Percentiles rank a stretch among this genome's conserved stretches.
These are phyloP conservation scores for Falco columbarius DNA, from an alignment of 2,797 vertebrate species.

Conservation along the genomic window DNA sequence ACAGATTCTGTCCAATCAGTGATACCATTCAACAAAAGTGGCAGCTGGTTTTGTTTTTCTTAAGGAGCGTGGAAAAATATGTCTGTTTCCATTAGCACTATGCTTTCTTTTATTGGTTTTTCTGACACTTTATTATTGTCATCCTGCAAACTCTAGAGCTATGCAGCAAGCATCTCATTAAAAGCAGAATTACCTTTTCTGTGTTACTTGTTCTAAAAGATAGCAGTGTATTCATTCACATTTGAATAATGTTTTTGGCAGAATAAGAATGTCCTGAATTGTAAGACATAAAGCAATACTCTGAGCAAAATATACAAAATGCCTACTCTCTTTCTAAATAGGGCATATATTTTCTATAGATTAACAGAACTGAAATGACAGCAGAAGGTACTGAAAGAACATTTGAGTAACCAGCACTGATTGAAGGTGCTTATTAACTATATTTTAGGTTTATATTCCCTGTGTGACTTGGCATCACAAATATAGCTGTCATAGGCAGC, in stretches of 20 bases:
- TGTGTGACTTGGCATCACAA: neutral
- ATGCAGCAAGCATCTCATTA: neutral
- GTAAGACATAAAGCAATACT: neutral
- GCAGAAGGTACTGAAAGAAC: neutral
- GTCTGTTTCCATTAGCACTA: neutral
- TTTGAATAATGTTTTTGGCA: neutral
- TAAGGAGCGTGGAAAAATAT: neutral
- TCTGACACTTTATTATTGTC: neutral
- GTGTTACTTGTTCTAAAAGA: neutral
- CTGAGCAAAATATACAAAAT: neutral
- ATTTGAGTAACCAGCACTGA: neutral
- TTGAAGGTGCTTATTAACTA: constrained; percentile 22
- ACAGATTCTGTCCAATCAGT: constrained; percentile 7
- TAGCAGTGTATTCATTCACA: neutral
- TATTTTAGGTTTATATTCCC: constrained; percentile 41
- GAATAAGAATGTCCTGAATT: neutral
- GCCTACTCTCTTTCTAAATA: neutral
- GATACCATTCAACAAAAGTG: neutral
- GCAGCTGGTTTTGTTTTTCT: constrained; percentile 25
- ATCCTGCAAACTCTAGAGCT: neutral
- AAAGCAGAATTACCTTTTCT: neutral
- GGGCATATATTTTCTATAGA: neutral
- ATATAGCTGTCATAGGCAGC: constrained; percentile 42
- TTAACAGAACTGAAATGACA: neutral
- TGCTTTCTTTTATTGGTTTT: neutral